phyloP scores from a whole-genome alignment of 1,140 invertebrate species.

The Saccostrea glomerata region DNA sequence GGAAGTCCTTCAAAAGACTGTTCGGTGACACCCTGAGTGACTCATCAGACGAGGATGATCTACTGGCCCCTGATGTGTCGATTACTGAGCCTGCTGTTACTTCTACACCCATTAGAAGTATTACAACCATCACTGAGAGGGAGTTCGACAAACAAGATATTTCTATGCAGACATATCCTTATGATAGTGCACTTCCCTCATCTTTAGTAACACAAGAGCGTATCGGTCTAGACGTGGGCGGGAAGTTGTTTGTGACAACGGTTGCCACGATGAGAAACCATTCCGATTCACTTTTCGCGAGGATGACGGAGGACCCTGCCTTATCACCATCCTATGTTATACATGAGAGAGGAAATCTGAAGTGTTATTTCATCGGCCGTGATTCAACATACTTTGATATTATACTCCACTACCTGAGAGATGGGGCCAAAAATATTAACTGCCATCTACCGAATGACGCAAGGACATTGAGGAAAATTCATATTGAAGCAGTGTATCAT shows the following conservation, averaged over 20 bases:
- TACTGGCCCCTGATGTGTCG: background rate
- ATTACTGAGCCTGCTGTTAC: background rate
- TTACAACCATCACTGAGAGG: background rate
- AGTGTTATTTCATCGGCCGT: slow-evolving; percentile 2
- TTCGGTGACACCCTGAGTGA: background rate
- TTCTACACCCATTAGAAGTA: background rate
- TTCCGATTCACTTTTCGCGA: background rate
- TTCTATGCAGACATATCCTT: background rate
- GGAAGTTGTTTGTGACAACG: background rate
- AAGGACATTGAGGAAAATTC: background rate
- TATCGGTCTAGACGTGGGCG: background rate
- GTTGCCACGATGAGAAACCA: background rate
- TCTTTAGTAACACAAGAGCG: too few relatives aligned
- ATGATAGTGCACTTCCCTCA: background rate
- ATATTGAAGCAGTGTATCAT: slow-evolving; percentile 1
- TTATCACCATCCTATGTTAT: too few relatives aligned
- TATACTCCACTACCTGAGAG: background rate
- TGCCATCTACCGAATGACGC: background rate
- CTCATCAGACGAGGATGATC: background rate
- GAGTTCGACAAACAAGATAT: background rate
- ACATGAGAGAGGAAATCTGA: too few relatives aligned
- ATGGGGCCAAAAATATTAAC: background rate
- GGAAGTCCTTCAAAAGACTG: background rate
- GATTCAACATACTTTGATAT: background rate
- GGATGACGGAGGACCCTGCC: background rate